Conservation (phyloP, 2,797 vertebrate genomes). For the Pteropus rufus region DNA sequence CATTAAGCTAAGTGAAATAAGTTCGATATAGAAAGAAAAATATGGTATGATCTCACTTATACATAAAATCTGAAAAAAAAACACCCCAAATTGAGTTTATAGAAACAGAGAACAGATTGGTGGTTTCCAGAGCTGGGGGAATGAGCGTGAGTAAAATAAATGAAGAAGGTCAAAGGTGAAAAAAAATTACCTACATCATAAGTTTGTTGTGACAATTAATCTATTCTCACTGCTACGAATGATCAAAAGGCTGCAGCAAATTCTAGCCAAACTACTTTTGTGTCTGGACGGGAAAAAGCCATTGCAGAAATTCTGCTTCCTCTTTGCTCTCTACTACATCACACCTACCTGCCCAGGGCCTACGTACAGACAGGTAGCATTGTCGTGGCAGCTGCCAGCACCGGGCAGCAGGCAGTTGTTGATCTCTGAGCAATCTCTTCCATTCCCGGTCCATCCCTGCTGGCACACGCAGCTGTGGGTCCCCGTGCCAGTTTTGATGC, state of each 20-base stretch:
- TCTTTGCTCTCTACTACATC: accelerated
- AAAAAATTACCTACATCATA: not conserved
- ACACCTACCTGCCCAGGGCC: constrained; percentile 93
- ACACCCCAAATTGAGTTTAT: not conserved
- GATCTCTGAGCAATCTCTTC: constrained; percentile 89
- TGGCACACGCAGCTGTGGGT: constrained; percentile 88
- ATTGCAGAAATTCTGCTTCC: not conserved
- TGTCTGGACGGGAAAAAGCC: not conserved
- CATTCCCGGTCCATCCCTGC: constrained; percentile 89
- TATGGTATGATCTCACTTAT: not conserved
- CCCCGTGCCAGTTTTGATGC: constrained; percentile 82
- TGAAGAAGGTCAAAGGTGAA: not conserved
- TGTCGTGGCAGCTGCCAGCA: constrained; percentile 86
- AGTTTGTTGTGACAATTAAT: not conserved
- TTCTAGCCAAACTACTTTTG: not conserved
- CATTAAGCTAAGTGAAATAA: not conserved
- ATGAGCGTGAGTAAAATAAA: not conserved
- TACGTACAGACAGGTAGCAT: constrained; percentile 90
- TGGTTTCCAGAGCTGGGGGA: not conserved
- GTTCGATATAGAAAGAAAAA: not conserved
- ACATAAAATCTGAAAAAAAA: not conserved
- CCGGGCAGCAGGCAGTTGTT: constrained; percentile 88
- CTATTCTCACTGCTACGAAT: not conserved
- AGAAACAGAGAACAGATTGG: not conserved
- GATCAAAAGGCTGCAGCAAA: not conserved